Evolutionary conservation across 2,888 invertebrate species (phyloP), one percentile per base, ranked within the genome.

Genomic region (Ichneumoninae sp.): DNA sequence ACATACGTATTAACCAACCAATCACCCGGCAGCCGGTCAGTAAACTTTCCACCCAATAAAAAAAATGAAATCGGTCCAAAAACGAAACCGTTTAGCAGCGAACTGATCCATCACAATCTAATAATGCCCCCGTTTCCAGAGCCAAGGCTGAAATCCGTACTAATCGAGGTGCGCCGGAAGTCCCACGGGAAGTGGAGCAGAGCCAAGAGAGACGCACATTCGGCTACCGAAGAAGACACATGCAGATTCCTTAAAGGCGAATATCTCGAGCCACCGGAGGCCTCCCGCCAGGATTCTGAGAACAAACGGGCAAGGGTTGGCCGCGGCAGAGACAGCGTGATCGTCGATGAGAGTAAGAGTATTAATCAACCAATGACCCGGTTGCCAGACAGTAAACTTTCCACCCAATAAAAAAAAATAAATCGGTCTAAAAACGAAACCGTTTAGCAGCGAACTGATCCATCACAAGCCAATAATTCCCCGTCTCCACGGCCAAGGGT

Each of bases 171-270:
- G 57, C 26, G 26, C 26, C 22, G 57, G 22, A 22, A 57, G 57
- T 1, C 57, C 26, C 26, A 57, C 57, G 8, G 26, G 71, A 26
- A 50, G 69, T 54, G 69, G 36, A 74, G 63, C 50, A 65, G 54
- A 70, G 52, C 68, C 19, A 8, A 30, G 54, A 33, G 69, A n/a
- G 63, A 65, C n/a, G 10, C 57, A 50, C 33, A 7, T 22, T 36
- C 65, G 40, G 30, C 63, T 36, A 44, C 66, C 33, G 75, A 65
- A 57, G 75, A 65, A 63, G 74, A 75, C 19, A 44, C 66, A 83
- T 69, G 75, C 16, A 40, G 79, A 76, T 76, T 73, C 80, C 80
- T 73, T 71, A 80, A 83, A 73, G 80, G 83, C 83, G 81, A 83
- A 83, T 76, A 83, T 83, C 80, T 73, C 54, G 83, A 50, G 52